Base-by-base conservation (phyloP, 2,888 invertebrate species). In the Drosophila limbata region DNA sequence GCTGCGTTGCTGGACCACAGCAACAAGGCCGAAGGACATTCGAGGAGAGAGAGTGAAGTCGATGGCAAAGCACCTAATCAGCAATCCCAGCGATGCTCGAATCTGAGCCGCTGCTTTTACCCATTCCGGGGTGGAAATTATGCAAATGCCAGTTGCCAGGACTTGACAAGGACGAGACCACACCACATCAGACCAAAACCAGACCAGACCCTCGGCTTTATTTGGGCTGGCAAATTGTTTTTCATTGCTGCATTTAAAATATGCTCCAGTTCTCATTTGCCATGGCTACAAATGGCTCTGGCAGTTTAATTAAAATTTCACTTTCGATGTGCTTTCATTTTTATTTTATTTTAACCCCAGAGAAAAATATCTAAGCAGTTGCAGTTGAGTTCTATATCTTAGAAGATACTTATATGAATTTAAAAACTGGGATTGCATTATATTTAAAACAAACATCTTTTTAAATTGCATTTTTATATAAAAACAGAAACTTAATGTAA, bases 191-290 rank as follows among this genome's bases (percentile, higher is more conserved):
- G 15, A 25, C 5, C 37, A n/a, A 51, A 15, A 47, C n/a, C 33
- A 53, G 17, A 48, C 25, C 42, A 59, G 45, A 33, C 40, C 28
- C 28, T 17, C 25, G 35, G 33, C 35, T 44, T 59, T 44, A 25
- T 37, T 62, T 51, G 31, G 50, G 37, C 62, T 69, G 74, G 61
- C 81, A 87, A 89, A 84, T 84, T 81, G 88, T 87, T 84, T 89
- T 87, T 79, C 89, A 87, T 84, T 87, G 88, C 84, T 84, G 89
- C 84, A 84, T 87, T 84, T 76, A 76, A 84, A 89, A 88, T 85
- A 85, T 89, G 89, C 75, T 89, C 74, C 75, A 75, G 69, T 80
- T 81, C 63, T 60, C 79, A 79, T 77, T 75, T 67, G 60, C 68
- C 72, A 72, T 80, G 65, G 63, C 75, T 62, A 65, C 78, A 77